A percentile compares a stretch with the other conserved stretches of the same genome.
Evolutionary conservation across 1,140 invertebrate species (phyloP).

Genomic region (Ectropis grisescens): DNA sequence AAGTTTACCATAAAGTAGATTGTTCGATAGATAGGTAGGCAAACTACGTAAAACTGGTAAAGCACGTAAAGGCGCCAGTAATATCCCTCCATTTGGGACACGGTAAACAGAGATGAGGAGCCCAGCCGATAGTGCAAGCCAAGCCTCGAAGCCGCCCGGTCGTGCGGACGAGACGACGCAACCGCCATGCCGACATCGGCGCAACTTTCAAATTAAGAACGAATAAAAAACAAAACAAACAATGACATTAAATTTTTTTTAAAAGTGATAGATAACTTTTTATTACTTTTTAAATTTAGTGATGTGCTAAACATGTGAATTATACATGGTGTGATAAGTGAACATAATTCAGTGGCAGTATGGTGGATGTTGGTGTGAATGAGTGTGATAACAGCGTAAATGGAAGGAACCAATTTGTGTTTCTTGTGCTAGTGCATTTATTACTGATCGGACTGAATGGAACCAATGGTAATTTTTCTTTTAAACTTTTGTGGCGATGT

Average conservation of each 20-base stretch:
- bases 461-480: slow-evolving; percentile 54
- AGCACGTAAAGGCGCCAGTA: slow-evolving; percentile 39
- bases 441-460: slow-evolving; percentile 61
- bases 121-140: slow-evolving; percentile 44
- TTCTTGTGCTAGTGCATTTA: slow-evolving; percentile 60
- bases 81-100: slow-evolving; percentile 55
- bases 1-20: too few relatives aligned
- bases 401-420: slow-evolving; percentile 63
- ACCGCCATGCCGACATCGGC: slow-evolving; percentile 36
- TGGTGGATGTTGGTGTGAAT: slow-evolving; percentile 64
- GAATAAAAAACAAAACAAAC: too few relatives aligned
- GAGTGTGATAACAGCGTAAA: slow-evolving; percentile 59
- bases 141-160: slow-evolving; percentile 39
- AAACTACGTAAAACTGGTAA: too few relatives aligned
- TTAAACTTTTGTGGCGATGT: too few relatives aligned
- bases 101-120: slow-evolving; percentile 58
- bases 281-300: too few relatives aligned
- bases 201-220: slow-evolving; percentile 43
- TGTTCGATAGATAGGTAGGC: too few relatives aligned
- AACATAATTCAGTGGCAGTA: slow-evolving; percentile 54
- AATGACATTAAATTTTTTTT: too few relatives aligned
- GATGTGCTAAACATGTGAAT: background rate
- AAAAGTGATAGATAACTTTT: too few relatives aligned
- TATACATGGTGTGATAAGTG: slow-evolving; percentile 23
- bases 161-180: slow-evolving; percentile 22